Conservation (phyloP, 2,888 invertebrate species). For the Diloba caeruleocephala region DNA sequence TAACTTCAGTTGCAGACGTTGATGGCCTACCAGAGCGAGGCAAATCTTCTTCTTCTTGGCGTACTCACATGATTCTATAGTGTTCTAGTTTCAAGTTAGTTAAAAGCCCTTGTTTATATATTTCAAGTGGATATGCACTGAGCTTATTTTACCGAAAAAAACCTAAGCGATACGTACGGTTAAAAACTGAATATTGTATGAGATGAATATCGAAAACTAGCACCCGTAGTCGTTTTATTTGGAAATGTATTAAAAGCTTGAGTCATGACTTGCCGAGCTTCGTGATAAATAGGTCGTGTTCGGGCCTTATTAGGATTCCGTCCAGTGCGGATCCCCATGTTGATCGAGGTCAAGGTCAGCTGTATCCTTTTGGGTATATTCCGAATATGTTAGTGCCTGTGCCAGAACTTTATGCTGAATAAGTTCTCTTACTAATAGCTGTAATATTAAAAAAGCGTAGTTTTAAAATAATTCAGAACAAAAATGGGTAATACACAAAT, state of each 20-base stretch:
- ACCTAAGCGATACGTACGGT: slow-evolving; percentile 25
- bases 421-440: slow-evolving; percentile 2
- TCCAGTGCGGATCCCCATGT: slow-evolving; percentile 30
- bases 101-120: slow-evolving; percentile 1
- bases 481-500: too few species aligned
- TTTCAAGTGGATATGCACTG: neutral
- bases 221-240: slow-evolving; percentile 19
- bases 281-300: slow-evolving; percentile 51
- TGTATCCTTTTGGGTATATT: slow-evolving; percentile 42
- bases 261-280: slow-evolving; percentile 34
- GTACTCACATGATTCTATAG: too few species aligned
- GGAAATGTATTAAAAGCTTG: slow-evolving; percentile 44
- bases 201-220: slow-evolving; percentile 29
- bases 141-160: slow-evolving; percentile 15
- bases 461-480: too few species aligned
- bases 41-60: too few species aligned
- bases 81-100: neutral
- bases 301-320: slow-evolving; percentile 56
- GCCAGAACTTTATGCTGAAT: slow-evolving; percentile 7
- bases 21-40: too few species aligned
- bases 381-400: slow-evolving; percentile 33
- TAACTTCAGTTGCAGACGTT: too few species aligned
- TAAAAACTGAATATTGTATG: slow-evolving; percentile 48
- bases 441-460: too few species aligned
- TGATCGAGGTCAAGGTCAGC: slow-evolving; percentile 48